Evolutionary conservation across 1,140 invertebrate species (phyloP), one percentile per base, ranked within the genome.

Genomic region (Drosophila tropicalis): DNA sequence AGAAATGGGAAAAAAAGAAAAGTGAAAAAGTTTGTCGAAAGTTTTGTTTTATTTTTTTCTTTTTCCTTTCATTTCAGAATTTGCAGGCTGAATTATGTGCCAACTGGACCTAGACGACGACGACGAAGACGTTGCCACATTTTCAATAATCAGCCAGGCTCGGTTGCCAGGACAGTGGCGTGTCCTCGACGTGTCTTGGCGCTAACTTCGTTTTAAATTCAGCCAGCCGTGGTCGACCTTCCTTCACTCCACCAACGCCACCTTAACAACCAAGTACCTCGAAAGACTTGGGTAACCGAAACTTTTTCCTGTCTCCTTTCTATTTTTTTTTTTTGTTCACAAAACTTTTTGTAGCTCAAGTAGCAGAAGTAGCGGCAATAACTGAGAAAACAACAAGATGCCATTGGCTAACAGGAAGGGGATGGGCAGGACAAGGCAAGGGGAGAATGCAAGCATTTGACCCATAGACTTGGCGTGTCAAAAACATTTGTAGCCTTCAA

Each of bases 381-480:
- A 70, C 64, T 72, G 73, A 69, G 39, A 67, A 64, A 75, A 66
- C 44, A 69, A 65, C 40, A 65, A 70, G 72, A 65, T 66, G 70
- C 47, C 36, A 64, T 69, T 65, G 70, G 32, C 15, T 5, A 58
- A 15, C 6, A 36, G 61, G 19, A 9, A 3, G 22, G 22, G 2
- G 5, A 1, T 4, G 22, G 22, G 64, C 9, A 39, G 29, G 6
- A 15, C 15, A 25, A 12, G 44, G 7, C 25, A 13, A 58, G 66
- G 34, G 66, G 41, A 40, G 47, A 64, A 17, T 63, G 36, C 68
- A 79, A 72, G 76, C 67, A 67, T 87, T 86, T 87, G 83, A 86
- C 79, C 83, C 79, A 80, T 81, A 79, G 79, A 83, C 67, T 76
- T 83, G 83, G 78, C 83, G 83, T 87, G 83, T 86, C 83, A 86